Conservation (phyloP, 2,888 invertebrate species). For the Ceramica pisi region DNA sequence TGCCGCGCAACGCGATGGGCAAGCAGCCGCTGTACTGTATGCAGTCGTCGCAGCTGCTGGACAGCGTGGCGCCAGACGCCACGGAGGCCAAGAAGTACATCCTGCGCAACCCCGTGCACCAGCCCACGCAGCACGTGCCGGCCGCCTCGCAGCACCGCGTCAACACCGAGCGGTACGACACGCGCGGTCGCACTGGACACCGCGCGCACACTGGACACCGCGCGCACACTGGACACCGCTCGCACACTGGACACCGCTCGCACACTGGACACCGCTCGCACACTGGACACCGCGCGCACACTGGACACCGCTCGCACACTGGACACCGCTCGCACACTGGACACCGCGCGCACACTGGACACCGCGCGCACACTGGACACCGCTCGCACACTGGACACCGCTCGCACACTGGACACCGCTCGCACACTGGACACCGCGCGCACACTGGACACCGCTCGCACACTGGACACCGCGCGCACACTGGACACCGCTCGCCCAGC, state of each 20-base stretch:
- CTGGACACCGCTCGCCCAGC: background rate
- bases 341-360: conserved; percentile 90
- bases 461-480: background rate
- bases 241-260: too few relatives aligned
- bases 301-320: background rate
- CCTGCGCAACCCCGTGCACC: conserved; percentile 89
- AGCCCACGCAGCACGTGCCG: conserved; percentile 84
- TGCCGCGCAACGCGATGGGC: conserved; percentile 85
- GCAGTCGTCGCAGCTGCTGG: conserved; percentile 72
- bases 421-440: background rate
- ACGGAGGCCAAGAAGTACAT: conserved; percentile 80
- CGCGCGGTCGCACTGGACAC: background rate
- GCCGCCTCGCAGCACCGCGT: conserved; percentile 81
- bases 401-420: background rate
- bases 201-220: background rate
- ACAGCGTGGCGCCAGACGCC: conserved; percentile 76
- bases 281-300: background rate
- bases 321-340: too few relatives aligned
- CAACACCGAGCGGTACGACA: conserved; percentile 89
- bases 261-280: background rate
- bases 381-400: background rate
- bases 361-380: background rate
- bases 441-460: too few relatives aligned
- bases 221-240: background rate
- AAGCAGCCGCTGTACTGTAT: conserved; percentile 87